Evolutionary conservation across 2,888 invertebrate species (phyloP).

Genomic region (Cheiracanthium punctorium): DNA sequence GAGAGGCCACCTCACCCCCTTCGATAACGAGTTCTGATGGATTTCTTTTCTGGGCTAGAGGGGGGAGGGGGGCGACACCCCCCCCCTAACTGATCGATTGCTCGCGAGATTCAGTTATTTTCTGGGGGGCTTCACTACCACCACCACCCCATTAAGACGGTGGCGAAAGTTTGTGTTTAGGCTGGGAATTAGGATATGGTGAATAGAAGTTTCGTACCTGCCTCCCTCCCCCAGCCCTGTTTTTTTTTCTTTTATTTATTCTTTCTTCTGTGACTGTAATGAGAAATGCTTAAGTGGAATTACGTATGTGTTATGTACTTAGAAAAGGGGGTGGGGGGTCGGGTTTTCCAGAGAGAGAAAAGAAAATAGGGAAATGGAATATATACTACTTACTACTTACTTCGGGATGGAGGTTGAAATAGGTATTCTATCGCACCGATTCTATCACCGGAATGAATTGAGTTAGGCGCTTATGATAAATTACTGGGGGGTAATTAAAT

Average conservation of each 20-base stretch:
- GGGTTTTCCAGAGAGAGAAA: background rate
- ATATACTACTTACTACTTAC: too few relatives aligned
- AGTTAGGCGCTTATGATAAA: background rate
- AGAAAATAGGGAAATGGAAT: background rate
- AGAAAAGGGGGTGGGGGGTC: background rate
- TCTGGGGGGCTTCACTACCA: too few relatives aligned
- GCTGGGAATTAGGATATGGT: slow-evolving; percentile 4
- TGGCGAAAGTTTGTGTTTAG: slow-evolving; percentile 16
- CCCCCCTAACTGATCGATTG: slow-evolving; percentile 20
- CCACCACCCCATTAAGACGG: slow-evolving; percentile 4
- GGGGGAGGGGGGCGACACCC: background rate
- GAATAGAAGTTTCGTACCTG: background rate
- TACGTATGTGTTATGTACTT: slow-evolving; percentile 14
- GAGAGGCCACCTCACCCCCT: background rate
- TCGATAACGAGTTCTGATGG: slow-evolving; percentile 67
- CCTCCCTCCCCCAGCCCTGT: too few relatives aligned
- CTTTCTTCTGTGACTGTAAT: slow-evolving; percentile 3
- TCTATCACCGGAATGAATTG: background rate
- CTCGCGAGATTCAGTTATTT: background rate
- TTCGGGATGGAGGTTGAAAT: too few relatives aligned
- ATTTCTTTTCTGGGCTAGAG: slow-evolving; percentile 37
- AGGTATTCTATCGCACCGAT: too few relatives aligned
- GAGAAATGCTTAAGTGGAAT: slow-evolving; percentile 17
- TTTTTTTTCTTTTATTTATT: too few relatives aligned
- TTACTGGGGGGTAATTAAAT: too few relatives aligned